A percentile compares a stretch with the other conserved stretches of the same genome.
Evolutionary conservation across 2,888 invertebrate genomes (phyloP).

Genomic region (Periphyllus acericola): DNA sequence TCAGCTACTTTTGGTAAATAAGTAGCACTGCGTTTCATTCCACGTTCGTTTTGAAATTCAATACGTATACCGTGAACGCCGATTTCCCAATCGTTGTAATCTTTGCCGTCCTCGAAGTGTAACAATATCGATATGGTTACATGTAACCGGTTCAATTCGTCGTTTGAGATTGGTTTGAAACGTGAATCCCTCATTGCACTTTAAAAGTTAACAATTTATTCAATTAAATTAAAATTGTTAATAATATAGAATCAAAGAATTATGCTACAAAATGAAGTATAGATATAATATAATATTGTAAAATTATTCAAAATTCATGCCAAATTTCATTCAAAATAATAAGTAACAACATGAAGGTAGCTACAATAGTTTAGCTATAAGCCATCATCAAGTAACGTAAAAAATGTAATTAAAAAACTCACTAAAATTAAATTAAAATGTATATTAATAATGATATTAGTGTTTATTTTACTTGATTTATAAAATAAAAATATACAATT

Average conservation of each 20-base stretch:
- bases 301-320: no score
- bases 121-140: constrained; percentile 96
- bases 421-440: no score
- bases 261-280: no score
- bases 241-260: neutral
- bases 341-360: no score
- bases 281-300: no score
- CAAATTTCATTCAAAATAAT: no score
- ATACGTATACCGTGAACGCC: constrained; percentile 98
- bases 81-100: constrained; percentile 97
- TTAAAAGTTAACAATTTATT: constrained; percentile 42
- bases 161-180: constrained; percentile 92
- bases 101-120: constrained; percentile 94
- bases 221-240: neutral
- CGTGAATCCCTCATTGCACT: constrained; percentile 98
- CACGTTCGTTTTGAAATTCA: constrained; percentile 93
- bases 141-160: constrained; percentile 91
- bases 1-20: constrained; percentile 98
- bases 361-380: no score
- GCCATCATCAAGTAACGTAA: no score
- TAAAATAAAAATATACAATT: no score
- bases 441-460: no score
- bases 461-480: no score
- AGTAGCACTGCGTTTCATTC: constrained; percentile 94
- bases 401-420: no score